Base-by-base conservation (phyloP, 2,888 invertebrate genomes). In the Xestia xanthographa region DNA sequence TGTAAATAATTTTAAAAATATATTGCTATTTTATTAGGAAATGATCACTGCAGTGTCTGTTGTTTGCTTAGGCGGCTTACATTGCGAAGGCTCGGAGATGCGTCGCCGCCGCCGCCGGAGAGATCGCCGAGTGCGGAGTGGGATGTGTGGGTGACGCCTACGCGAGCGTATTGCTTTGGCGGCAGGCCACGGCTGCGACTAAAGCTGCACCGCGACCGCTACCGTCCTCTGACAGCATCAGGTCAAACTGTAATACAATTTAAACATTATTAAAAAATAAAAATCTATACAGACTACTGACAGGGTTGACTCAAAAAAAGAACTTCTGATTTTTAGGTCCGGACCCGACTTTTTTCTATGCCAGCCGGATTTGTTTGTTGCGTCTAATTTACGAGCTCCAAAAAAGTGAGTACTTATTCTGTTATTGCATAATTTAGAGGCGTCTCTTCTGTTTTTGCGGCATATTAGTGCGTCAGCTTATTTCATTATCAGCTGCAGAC, bases 151-250 rank as follows among this genome's bases (percentile, higher is more conserved):
- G 38, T 9, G 53, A 14, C 29, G 60, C 66, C 85, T 93, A 93
- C 90, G 92, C 91, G 71, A 87, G 83, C 38, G 72, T 56, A 53
- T 20, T 14, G 26, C 92, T 91, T 90, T 97, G 97, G 89, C 98
- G 97, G 88, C 98, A 97, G 65, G 98, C 98, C 56, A 99, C 99
- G 17, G 99, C 99, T n/a, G 99, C 99, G 22, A 99, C 99, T 72
- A 99, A 96, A 78, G 99, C 99, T 71, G 99, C 99, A 45, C 99
- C 99, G 90, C 99, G 98, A n/a, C 99, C 99, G 90, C 99, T 99
- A 70, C 99, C 99, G 93, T 99, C 99, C 93, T 99, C 99, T 1
- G 99, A 99, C 75, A 99, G 95, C 99, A 99, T 99, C 89, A 99
- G 97, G 94, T 98, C 98, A 93, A 99, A 99, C 97, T 98, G 97